These are phyloP conservation scores for Calephelis nemesis DNA, from an alignment of 1,140 invertebrate genomes.

Conservation along the genomic window DNA sequence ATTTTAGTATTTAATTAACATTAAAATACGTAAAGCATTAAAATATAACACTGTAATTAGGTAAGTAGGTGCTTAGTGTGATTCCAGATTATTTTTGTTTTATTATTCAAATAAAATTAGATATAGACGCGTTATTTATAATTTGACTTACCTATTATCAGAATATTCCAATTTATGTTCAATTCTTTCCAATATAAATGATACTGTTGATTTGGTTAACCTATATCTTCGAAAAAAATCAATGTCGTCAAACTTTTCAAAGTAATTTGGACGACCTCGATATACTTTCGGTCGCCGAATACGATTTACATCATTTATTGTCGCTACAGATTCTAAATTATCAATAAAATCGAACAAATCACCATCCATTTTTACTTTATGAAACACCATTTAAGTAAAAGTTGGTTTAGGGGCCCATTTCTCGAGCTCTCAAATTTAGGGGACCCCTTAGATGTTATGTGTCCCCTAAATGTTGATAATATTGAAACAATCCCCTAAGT, in stretches of 20 bases:
- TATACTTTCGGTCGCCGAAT: neutral
- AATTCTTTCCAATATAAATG: neutral
- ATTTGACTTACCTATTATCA: neutral
- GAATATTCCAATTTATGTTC: neutral
- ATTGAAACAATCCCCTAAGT: too few species aligned
- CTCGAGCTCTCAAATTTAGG: too few species aligned
- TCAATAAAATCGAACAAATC: neutral
- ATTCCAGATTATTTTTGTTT: too few species aligned
- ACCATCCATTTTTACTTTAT: neutral
- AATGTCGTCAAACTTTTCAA: neutral
- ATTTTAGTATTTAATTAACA: neutral
- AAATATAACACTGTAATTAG: too few species aligned
- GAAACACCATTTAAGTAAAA: too few species aligned
- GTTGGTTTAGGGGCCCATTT: too few species aligned
- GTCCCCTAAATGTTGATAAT: too few species aligned
- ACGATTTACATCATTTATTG: neutral
- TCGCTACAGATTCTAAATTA: neutral
- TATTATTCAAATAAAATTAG: too few species aligned
- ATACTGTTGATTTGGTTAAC: neutral
- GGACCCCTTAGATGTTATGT: too few species aligned
- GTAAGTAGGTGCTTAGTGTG: too few species aligned
- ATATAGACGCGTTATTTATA: neutral
- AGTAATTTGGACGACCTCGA: neutral
- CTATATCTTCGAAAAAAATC: slow-evolving; percentile 4
- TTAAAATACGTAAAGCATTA: too few species aligned